A percentile compares a stretch with the other conserved stretches of the same genome.
Evolutionary conservation across 2,888 invertebrate species (phyloP).

Genomic region (Nomada hirtipes): DNA sequence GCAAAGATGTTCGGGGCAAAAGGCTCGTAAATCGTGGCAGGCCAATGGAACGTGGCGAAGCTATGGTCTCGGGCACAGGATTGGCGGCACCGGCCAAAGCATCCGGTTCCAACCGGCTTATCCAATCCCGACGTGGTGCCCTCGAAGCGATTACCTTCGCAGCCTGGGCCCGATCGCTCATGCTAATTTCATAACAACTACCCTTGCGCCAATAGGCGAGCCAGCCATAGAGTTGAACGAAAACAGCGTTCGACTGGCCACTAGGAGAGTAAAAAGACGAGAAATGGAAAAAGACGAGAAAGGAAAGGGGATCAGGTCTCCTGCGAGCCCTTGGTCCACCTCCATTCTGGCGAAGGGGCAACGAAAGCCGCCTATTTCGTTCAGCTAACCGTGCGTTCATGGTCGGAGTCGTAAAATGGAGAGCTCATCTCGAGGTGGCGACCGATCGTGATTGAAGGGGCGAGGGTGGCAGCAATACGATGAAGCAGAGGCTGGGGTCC

Average conservation of each 20-base stretch:
- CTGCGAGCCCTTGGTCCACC: constrained; percentile 53
- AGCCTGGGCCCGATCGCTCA: constrained; percentile 79
- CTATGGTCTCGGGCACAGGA: constrained; percentile 68
- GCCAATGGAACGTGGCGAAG: constrained; percentile 77
- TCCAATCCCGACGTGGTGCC: constrained; percentile 79
- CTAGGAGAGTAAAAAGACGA: constrained; percentile 37
- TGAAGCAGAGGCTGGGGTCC: constrained; percentile 23
- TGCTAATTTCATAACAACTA: constrained; percentile 84
- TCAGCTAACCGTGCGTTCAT: constrained; percentile 37
- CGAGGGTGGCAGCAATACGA: not conserved
- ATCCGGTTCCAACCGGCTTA: constrained; percentile 65
- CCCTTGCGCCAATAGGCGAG: constrained; percentile 82
- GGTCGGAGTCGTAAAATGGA: constrained; percentile 69
- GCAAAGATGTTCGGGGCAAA: constrained; percentile 64
- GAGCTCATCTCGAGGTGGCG: constrained; percentile 62
- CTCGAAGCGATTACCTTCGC: constrained; percentile 80
- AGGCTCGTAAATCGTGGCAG: constrained; percentile 67
- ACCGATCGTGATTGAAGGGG: constrained; percentile 19
- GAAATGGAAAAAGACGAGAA: not conserved
- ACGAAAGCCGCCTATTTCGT: constrained; percentile 65
- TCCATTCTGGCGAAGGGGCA: constrained; percentile 52
- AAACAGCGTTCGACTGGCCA: constrained; percentile 40
- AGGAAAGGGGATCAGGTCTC: not conserved
- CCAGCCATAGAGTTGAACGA: constrained; percentile 60
- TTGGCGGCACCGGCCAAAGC: constrained; percentile 76